A percentile compares a stretch with the other conserved stretches of the same genome.
Evolutionary conservation across 53 echinoderm and acorn worm species (phyloP).

Genomic region (Holothuria scabra): DNA sequence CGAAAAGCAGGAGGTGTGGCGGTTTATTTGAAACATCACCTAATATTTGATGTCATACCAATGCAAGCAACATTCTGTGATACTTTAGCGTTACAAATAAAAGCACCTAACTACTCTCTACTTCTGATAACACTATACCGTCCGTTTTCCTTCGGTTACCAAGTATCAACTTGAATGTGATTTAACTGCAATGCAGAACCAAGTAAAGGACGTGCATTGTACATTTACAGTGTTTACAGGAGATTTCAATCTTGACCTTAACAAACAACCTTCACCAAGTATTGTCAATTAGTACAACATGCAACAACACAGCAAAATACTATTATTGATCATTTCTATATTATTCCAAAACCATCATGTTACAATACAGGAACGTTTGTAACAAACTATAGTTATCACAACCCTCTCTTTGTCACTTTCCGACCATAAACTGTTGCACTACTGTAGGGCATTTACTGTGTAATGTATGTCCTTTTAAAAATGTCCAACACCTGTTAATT

Average conservation of each 20-base stretch:
- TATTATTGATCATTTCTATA: conserved; percentile 58
- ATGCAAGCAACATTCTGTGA: background rate
- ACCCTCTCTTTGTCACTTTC: background rate
- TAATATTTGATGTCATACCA: background rate
- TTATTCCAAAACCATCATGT: conserved; percentile 17
- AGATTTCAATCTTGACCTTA: conserved; percentile 42
- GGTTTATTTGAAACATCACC: background rate
- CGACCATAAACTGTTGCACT: too few species aligned
- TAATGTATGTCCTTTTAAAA: too few species aligned
- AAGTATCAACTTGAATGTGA: background rate
- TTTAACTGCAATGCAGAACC: background rate
- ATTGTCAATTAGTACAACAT: conserved; percentile 6
- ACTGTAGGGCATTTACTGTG: too few species aligned
- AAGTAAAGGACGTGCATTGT: background rate
- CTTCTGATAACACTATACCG: background rate
- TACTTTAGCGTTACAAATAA: background rate
- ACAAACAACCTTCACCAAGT: too few species aligned
- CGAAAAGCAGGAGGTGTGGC: conserved; percentile 43
- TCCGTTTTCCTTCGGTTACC: background rate
- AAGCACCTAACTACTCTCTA: background rate
- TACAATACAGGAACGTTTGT: conserved; percentile 28
- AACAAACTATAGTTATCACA: conserved; percentile 46
- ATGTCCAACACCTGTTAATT: too few species aligned
- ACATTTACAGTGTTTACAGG: background rate
- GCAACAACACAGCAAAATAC: conserved; percentile 48